Base-by-base conservation (phyloP, 37 sponge, comb jelly and placozoan species). In the Ianthella basta region DNA sequence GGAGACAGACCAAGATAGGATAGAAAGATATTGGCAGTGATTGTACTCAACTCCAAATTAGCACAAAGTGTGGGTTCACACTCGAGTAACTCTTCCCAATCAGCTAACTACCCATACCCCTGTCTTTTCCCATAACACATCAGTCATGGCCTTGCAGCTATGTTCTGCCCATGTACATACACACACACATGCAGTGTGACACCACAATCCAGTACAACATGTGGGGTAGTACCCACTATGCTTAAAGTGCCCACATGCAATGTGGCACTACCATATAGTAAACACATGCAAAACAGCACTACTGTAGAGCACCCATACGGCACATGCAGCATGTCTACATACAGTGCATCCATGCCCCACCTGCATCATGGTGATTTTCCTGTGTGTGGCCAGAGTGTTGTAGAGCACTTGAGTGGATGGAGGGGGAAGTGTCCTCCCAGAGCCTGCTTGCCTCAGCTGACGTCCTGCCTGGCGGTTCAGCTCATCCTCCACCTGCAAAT, bases 391-490 rank as follows among this genome's bases (percentile, higher is more conserved):
- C 36, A 92, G 57, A 0, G 84, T 83, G 27, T 86, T 80, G 86
- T 92, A 92, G 39, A 92, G 75, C 18, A 63, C 83, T n/a, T 92
- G 92, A 1, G 82, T 39, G 12, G 92, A 83, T 5, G 92, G 92
- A 1, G 66, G 50, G 23, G 81, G 69, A 38, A 92, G 35, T 20
- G 70, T 54, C 69, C 83, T 82, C 54, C 53, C 40, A 24, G 50
- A 40, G 18, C 34, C 34, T 3, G 34, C 34, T 12, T 75, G 78
- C 53, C 78, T 75, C 3, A 53, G 25, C n/a, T 75, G 78, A 15
- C 6, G 44, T 18, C 78, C 78, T 41, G 78, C 78, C 25, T 75
- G 54, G 1, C 78, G 37, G 78, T 75, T 75, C 78, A 75, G 44
- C 54, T 53, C 78, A 75, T 75, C 78, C 25, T 75, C 78, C n/a